These are phyloP conservation scores for Caretta caretta DNA, from an alignment of 2,113 vertebrate species.

Conservation along the genomic window DNA sequence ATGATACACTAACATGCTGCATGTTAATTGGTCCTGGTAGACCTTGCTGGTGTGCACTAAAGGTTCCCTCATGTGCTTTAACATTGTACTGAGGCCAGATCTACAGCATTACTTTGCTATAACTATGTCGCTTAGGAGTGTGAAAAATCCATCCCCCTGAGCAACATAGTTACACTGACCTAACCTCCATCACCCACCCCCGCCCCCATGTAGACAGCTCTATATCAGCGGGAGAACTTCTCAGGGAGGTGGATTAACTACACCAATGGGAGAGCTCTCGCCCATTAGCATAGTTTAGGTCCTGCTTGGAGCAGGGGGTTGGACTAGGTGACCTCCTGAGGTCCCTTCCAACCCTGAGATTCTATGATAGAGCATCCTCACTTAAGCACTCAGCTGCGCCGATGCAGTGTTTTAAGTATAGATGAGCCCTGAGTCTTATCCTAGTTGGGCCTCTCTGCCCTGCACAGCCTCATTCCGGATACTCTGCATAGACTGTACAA, in stretches of 20 bases:
- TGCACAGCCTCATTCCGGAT: background rate
- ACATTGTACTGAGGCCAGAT: background rate
- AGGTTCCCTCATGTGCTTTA: background rate
- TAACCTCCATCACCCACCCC: background rate
- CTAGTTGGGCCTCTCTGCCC: background rate
- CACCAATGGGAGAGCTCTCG: background rate
- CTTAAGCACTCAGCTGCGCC: no score
- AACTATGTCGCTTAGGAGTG: background rate
- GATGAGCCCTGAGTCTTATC: background rate
- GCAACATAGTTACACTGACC: background rate
- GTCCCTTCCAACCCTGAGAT: no score
- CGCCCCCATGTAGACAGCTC: background rate
- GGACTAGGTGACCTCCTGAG: no score
- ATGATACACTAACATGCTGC: background rate
- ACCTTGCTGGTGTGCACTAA: background rate
- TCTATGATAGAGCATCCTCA: no score
- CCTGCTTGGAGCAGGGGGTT: no score
- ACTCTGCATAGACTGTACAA: background rate
- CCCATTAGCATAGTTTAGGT: no score
- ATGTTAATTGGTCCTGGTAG: background rate
- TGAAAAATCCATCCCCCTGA: background rate
- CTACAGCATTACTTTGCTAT: background rate
- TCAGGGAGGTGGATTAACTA: background rate
- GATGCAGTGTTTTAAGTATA: background rate
- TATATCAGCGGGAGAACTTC: background rate